phyloP scores from a whole-genome alignment of 2,888 invertebrate species.

The Cerceris rybyensis region DNA sequence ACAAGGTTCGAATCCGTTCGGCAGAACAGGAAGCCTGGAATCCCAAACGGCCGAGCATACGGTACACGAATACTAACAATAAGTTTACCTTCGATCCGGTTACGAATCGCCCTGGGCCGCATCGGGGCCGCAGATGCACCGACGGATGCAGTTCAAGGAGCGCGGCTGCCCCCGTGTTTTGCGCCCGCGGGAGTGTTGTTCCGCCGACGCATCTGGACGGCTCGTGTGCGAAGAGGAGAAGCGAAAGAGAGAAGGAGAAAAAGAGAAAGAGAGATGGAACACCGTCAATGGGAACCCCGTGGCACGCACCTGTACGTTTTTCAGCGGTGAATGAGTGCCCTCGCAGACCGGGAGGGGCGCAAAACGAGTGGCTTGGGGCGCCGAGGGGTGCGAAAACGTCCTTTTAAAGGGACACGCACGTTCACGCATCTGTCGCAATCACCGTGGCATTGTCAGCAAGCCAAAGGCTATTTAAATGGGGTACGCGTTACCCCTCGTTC shows the following conservation, averaged over 20 bases:
- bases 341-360: constrained; percentile 34
- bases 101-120: constrained; percentile 33
- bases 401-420: constrained; percentile 71
- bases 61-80: constrained; percentile 31
- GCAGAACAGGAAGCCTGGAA: constrained; percentile 36
- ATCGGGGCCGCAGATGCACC: constrained; percentile 43
- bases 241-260: constrained; percentile 17
- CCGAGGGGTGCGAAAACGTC: constrained; percentile 65
- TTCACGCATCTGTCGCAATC: constrained; percentile 78
- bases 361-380: constrained; percentile 44
- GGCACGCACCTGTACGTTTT: constrained; percentile 69
- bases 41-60: constrained; percentile 35
- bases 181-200: constrained; percentile 54
- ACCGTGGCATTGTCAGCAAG: constrained; percentile 72
- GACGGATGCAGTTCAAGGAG: constrained; percentile 13
- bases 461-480: constrained; percentile 62
- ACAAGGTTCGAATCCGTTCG: neutral
- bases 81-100: constrained; percentile 51
- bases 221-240: constrained; percentile 4
- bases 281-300: constrained; percentile 59
- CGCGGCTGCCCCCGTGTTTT: constrained; percentile 49
- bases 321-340: constrained; percentile 61
- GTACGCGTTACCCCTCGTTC: constrained; percentile 16
- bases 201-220: constrained; percentile 63
- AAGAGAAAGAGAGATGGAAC: constrained; percentile 16